phyloP scores from a whole-genome alignment of 2,888 invertebrate genomes.

The Salpingus planirostris region DNA sequence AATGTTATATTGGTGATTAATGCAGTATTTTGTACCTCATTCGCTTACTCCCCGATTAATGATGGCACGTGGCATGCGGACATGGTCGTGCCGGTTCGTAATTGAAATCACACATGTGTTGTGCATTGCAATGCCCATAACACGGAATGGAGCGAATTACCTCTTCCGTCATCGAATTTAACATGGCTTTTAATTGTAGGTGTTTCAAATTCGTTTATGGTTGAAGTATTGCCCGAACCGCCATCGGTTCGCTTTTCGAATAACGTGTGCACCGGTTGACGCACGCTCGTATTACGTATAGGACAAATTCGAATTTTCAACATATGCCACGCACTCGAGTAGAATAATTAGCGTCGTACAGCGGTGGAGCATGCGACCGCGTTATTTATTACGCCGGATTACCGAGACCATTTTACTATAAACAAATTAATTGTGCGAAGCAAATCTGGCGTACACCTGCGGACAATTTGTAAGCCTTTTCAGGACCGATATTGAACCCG shows the following conservation, averaged over 20 bases:
- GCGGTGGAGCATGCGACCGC: slow-evolving; percentile 8
- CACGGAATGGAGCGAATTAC: slow-evolving; percentile 8
- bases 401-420: slow-evolving; percentile 14
- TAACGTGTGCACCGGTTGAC: no score
- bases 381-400: slow-evolving; percentile 14
- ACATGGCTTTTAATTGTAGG: slow-evolving; percentile 9
- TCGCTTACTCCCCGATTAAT: not conserved
- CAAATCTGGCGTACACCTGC: slow-evolving; percentile 15
- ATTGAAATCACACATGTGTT: slow-evolving; percentile 14
- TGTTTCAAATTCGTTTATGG: slow-evolving; percentile 13
- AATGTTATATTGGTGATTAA: not conserved
- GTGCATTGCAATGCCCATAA: no score
- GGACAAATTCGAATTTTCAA: slow-evolving; percentile 9
- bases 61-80: no score
- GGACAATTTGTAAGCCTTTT: slow-evolving; percentile 11
- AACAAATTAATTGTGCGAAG: slow-evolving; percentile 16
- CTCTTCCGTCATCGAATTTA: slow-evolving; percentile 6
- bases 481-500: slow-evolving; percentile 5
- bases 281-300: no score
- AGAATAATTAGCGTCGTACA: slow-evolving; percentile 13
- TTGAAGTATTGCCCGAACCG: no score
- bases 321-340: slow-evolving; percentile 11
- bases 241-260: no score
- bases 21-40: not conserved
- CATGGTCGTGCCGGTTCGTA: slow-evolving; percentile 4